Evolutionary conservation across 2,888 invertebrate species (phyloP), one percentile per base, ranked within the genome.

Genomic region (Plebejus argus): DNA sequence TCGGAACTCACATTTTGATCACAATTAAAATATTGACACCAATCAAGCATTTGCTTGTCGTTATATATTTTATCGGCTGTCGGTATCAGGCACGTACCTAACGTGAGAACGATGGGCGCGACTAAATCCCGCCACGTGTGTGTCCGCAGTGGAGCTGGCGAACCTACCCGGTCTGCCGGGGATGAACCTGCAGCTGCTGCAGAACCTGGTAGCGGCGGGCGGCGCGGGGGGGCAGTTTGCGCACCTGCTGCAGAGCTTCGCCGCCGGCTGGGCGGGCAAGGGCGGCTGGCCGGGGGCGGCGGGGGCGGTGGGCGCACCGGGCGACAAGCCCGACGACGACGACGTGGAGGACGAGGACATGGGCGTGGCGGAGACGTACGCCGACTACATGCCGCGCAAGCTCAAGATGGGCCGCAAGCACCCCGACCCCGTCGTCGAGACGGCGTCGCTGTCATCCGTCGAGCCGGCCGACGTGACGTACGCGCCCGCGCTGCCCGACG

Each of bases 341-440:
- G 97, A 97, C 84, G 98, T 97, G 0, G 99, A 99, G 81, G 99
- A 98, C 82, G 99, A 99, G 86, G 99, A 99, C 86, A 96, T 99
- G 95, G 99, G 99, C 18, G 98, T 99, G 23, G 99, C 99, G 0
- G 99, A 99, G 91, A 99, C 99, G 0, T 99, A 99, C 87, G 97
- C 99, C 7, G 99, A 99, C 86, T 99, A 99, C 88, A 98, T 98
- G 98, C 99, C 99, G 1, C 95, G 97, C 0, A 99, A 99, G 95
- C 94, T 99, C 84, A 98, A 98, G 91, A 93, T 99, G 76, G 99
- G 99, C 15, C 96, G 96, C 84, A 98, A 98, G 86, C 99, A 99
- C 95, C 99, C 99, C 0, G 99, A 99, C 93, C 97, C 98, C 0
- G 99, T 99, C 7, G 99, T 99, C 10, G 99, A 99, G 91, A 99